These are phyloP conservation scores for Celastrina argiolus DNA, from an alignment of 2,888 invertebrate species.

Conservation along the genomic window DNA sequence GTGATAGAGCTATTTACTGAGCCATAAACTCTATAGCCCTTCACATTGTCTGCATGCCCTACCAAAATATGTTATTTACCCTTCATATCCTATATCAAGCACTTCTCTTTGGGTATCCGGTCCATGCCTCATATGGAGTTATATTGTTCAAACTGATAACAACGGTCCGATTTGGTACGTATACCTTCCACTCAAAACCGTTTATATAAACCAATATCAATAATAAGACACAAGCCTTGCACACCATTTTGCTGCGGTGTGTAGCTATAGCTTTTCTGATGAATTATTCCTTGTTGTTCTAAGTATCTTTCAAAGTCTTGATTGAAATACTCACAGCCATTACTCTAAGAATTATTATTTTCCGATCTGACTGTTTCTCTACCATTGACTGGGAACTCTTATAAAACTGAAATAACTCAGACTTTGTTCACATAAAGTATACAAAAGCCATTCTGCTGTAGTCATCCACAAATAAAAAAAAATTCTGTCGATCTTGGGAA, in stretches of 20 bases:
- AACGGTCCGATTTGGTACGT: neutral
- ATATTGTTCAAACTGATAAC: neutral
- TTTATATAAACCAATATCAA: neutral
- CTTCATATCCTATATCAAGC: conserved; percentile 30
- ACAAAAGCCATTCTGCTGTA: no score
- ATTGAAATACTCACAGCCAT: neutral
- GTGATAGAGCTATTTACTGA: neutral
- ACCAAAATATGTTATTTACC: conserved; percentile 26
- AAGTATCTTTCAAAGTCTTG: neutral
- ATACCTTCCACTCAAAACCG: neutral
- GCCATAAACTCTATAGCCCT: conserved; percentile 11
- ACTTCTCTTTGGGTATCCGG: conserved; percentile 26
- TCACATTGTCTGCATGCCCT: conserved; percentile 28
- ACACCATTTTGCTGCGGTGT: neutral
- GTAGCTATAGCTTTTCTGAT: conserved; percentile 16
- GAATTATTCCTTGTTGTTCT: conserved; percentile 9
- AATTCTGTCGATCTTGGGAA: no score
- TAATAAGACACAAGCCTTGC: neutral
- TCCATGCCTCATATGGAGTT: neutral
- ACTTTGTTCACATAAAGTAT: no score
- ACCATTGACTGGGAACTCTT: conserved; percentile 21
- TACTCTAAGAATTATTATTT: conserved; percentile 5
- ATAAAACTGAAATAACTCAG: no score
- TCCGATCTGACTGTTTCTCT: conserved; percentile 21
- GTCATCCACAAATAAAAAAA: no score